These are phyloP conservation scores for Zeuzera pyrina DNA, from an alignment of 2,888 invertebrate genomes.

Conservation along the genomic window DNA sequence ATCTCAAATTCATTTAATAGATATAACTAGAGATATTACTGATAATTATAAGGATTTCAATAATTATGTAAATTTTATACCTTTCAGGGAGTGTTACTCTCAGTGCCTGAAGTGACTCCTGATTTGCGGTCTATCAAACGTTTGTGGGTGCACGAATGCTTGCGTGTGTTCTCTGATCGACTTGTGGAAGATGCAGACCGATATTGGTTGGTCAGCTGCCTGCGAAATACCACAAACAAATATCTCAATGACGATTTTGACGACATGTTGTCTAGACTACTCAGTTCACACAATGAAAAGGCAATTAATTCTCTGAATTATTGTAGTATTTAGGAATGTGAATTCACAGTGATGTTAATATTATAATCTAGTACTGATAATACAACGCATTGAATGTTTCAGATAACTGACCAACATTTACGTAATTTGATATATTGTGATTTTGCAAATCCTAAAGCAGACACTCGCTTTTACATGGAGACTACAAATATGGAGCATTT, in stretches of 20 bases:
- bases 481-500: slow-evolving; percentile 87
- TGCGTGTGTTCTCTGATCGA: slow-evolving; percentile 94
- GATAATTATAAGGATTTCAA: too few species aligned
- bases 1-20: background rate
- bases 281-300: too few species aligned
- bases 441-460: slow-evolving; percentile 94
- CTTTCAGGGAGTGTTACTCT: slow-evolving; percentile 88
- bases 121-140: slow-evolving; percentile 89
- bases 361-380: too few species aligned
- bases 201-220: slow-evolving; percentile 83
- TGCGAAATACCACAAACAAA: slow-evolving; percentile 74
- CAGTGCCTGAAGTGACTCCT: slow-evolving; percentile 93
- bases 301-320: too few species aligned
- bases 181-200: slow-evolving; percentile 88
- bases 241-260: slow-evolving; percentile 80
- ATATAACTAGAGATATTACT: background rate
- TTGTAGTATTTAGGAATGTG: too few species aligned
- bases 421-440: slow-evolving; percentile 94
- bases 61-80: too few species aligned
- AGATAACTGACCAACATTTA: slow-evolving; percentile 86
- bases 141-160: slow-evolving; percentile 94
- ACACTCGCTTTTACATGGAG: slow-evolving; percentile 90
- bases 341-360: too few species aligned
- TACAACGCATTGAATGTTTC: too few species aligned
- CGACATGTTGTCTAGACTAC: slow-evolving; percentile 78